Evolutionary conservation across 2,888 invertebrate genomes (phyloP).

Genomic region (Epinotia nisella): DNA sequence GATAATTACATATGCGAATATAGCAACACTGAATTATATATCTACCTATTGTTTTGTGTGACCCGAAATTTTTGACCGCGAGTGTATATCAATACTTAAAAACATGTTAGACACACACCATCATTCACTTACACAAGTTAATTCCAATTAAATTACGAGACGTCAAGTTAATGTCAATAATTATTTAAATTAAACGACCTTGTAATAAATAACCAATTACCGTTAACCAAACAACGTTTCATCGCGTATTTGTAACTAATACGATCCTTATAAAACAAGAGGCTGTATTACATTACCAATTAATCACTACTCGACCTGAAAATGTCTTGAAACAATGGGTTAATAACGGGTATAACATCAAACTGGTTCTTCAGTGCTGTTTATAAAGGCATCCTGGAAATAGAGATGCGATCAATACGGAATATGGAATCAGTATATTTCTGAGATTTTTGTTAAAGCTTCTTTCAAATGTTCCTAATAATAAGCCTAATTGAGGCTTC

Average conservation of each 20-base stretch:
- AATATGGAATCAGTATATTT: not conserved
- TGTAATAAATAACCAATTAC: conserved; percentile 12
- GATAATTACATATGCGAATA: too few relatives aligned
- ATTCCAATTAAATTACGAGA: not conserved
- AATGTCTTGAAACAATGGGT: conserved; percentile 30
- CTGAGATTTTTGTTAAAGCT: too few relatives aligned
- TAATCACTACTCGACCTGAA: conserved; percentile 33
- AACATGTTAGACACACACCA: too few relatives aligned
- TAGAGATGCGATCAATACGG: not conserved
- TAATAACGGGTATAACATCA: conserved; percentile 7
- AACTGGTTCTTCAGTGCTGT: conserved; percentile 9
- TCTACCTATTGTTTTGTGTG: too few relatives aligned
- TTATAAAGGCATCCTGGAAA: conserved; percentile 8
- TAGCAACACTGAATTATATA: too few relatives aligned
- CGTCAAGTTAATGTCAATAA: too few relatives aligned
- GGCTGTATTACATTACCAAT: conserved; percentile 26
- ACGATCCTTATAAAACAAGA: conserved; percentile 12
- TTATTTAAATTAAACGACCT: not conserved
- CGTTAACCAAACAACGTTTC: conserved; percentile 11
- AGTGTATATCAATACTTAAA: too few relatives aligned
- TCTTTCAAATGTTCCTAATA: too few relatives aligned
- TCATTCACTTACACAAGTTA: not conserved
- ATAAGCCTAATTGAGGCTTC: too few relatives aligned
- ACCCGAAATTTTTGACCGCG: too few relatives aligned
- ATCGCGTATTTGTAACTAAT: conserved; percentile 16